Percentiles rank a stretch among this genome's conserved stretches.
These are phyloP conservation scores for Eupithecia inturbata DNA, from an alignment of 2,888 invertebrate genomes.

Conservation along the genomic window DNA sequence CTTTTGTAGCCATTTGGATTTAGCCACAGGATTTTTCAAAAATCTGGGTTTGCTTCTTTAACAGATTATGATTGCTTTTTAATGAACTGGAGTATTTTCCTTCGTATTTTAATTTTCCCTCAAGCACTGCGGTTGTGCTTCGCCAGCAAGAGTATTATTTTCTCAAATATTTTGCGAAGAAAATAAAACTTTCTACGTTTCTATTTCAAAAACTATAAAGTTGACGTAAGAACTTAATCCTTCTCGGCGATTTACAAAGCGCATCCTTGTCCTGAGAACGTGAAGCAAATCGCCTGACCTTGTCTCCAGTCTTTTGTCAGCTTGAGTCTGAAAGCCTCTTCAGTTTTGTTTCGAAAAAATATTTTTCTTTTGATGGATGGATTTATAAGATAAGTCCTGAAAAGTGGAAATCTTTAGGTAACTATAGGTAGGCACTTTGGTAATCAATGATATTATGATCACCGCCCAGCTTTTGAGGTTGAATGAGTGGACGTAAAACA, in stretches of 20 bases:
- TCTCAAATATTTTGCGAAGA: neutral
- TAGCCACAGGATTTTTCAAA: neutral
- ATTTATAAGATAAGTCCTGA: neutral
- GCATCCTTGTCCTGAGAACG: constrained; percentile 65
- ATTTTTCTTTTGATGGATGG: neutral
- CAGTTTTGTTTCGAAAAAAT: constrained; percentile 58
- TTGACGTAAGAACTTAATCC: constrained; percentile 61
- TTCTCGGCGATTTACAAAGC: constrained; percentile 59
- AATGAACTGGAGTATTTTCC: neutral
- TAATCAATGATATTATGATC: neutral
- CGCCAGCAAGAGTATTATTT: neutral
- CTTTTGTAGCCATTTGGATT: neutral
- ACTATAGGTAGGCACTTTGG: neutral
- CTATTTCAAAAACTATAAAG: constrained; percentile 22
- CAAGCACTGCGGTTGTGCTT: neutral
- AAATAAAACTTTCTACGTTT: neutral
- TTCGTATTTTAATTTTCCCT: neutral
- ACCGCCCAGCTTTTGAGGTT: neutral
- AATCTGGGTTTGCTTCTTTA: neutral
- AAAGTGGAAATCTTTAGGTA: neutral
- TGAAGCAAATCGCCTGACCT: constrained; percentile 64
- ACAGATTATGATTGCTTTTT: neutral
- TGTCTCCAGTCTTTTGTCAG: constrained; percentile 69
- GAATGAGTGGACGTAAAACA: too few relatives aligned
- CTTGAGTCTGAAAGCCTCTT: constrained; percentile 50